A percentile compares a stretch with the other conserved stretches of the same genome.
phyloP scores from a whole-genome alignment of 2,888 invertebrate genomes.

The Lysandra coridon region DNA sequence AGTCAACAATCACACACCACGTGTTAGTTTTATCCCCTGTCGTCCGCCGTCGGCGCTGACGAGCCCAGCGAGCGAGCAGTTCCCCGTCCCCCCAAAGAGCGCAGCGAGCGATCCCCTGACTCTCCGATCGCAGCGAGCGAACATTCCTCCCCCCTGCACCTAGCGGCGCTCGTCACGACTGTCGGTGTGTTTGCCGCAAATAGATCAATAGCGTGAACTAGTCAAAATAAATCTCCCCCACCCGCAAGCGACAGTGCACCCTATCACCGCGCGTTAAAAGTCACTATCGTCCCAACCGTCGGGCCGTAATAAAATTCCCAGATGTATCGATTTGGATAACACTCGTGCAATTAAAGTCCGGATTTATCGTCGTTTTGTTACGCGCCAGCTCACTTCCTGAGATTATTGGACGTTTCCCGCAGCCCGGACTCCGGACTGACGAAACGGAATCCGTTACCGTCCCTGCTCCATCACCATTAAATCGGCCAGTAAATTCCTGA shows the following conservation, averaged over 20 bases:
- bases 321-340: constrained; percentile 27
- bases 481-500: background rate
- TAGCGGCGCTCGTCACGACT: constrained; percentile 43
- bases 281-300: background rate
- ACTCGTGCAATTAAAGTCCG: constrained; percentile 23
- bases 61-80: background rate
- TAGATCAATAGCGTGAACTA: constrained; percentile 45
- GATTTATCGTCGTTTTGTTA: constrained; percentile 23
- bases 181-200: constrained; percentile 44
- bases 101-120: no score
- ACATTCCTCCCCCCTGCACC: constrained; percentile 35
- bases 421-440: background rate
- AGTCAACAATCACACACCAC: background rate
- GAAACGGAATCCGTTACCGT: background rate
- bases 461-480: background rate
- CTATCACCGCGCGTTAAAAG: constrained; percentile 32
- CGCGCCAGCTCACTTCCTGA: constrained; percentile 18
- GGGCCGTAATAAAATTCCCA: background rate
- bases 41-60: background rate
- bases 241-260: constrained; percentile 24
- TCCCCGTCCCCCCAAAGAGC: no score
- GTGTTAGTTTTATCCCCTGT: background rate
- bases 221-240: constrained; percentile 39
- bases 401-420: background rate
- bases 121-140: background rate